Base-by-base conservation (phyloP, 2,888 invertebrate genomes). In the Phragmatobia fuliginosa region DNA sequence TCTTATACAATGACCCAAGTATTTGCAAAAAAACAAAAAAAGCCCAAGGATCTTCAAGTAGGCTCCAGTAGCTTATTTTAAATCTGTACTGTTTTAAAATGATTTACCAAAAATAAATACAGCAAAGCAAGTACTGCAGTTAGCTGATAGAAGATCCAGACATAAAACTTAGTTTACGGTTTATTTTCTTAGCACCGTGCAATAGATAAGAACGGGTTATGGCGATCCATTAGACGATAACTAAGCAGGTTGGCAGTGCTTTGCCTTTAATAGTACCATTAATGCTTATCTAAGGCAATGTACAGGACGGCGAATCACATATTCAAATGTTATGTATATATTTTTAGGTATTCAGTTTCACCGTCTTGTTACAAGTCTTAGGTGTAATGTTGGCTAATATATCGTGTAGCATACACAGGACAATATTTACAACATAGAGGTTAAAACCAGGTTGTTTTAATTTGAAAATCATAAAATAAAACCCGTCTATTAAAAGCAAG, bases 201-300 rank as follows among this genome's bases (percentile, higher is more conserved):
- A 65, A 41, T 65, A 70, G 60, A 49, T 60, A 68, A 32, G 18
- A 58, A 45, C 62, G 63, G 69, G 59, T 69, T 65, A 69, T 60
- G 31, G 64, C 69, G 69, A 69, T 69, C 64, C 65, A 61, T 69
- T 65, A 65, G 49, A 18, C 64, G 69, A 70, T 66, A 66, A 61
- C 38, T 56, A 56, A 65, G 38, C 69, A 66, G 31, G 32, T 61
- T 61, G 38, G 41, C 45, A 59, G 32, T 64, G 59, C 63, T 45
- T 59, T 36, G 36, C 33, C 65, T 28, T 69, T 65, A 69, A 64
- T 69, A 49, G 52, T 60, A 32, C 68, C 33, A 69, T 69, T 65
- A 69, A 49, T 49, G 25, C 38, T 64, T 64, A 68, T 68, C 68
- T 60, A 28, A 28, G 38, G 58, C 18, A 32, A 63, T 63, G 45